Conservation (phyloP, 37 sponge, comb jelly and placozoan species). For the Oopsacas minuta region DNA sequence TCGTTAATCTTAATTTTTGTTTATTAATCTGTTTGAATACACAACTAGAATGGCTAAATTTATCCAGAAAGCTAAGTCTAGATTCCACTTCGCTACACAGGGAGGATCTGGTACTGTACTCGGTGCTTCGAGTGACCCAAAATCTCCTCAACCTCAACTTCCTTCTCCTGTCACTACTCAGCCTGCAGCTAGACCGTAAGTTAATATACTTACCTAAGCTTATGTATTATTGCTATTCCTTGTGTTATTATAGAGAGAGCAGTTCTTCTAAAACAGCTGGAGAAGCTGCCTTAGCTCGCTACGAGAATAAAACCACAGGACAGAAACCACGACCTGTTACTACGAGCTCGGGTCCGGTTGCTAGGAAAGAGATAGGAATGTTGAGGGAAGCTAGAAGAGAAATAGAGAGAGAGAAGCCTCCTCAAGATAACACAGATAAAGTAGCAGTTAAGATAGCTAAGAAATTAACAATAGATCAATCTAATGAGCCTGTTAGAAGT, state of each 20-base stretch:
- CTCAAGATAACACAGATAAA: neutral
- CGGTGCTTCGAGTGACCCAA: neutral
- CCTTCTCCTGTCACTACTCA: neutral
- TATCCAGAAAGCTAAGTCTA: neutral
- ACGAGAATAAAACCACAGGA: neutral
- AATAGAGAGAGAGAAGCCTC: neutral
- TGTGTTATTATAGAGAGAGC: neutral
- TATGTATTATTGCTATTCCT: neutral
- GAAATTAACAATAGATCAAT: neutral
- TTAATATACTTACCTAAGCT: too few relatives aligned
- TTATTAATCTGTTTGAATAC: neutral
- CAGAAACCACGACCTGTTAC: neutral
- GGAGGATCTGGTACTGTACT: neutral
- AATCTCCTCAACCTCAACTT: neutral
- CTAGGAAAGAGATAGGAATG: neutral
- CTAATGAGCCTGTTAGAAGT: neutral
- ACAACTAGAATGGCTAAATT: neutral
- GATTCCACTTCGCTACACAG: constrained; percentile 5
- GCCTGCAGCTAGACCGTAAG: neutral
- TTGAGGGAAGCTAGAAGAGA: neutral
- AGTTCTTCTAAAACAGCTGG: neutral
- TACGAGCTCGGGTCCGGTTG: neutral
- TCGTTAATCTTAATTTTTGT: neutral
- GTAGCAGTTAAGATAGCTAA: neutral
- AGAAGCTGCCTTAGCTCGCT: neutral